Percentiles rank a stretch among this genome's conserved stretches.
Conservation (phyloP, 2,888 invertebrate genomes). For the Drosophila macrospina region DNA sequence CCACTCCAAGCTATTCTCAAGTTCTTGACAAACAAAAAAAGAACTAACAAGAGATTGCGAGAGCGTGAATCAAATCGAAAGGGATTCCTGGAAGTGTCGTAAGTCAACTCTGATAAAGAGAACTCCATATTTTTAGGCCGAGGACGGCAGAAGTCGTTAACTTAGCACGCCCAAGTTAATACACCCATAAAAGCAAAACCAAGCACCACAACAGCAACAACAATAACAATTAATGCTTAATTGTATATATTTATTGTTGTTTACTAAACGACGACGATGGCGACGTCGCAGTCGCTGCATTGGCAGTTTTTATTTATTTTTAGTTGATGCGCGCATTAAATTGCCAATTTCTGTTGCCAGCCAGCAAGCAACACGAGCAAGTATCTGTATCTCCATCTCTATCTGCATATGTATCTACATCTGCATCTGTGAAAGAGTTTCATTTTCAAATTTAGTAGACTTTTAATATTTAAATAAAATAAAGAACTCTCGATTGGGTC, state of each 20-base stretch:
- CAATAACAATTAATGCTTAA: slow-evolving; percentile 65
- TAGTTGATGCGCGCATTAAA: slow-evolving; percentile 74
- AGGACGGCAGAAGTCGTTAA: slow-evolving; percentile 45
- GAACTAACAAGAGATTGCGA: slow-evolving; percentile 2
- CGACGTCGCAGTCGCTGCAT: slow-evolving; percentile 45
- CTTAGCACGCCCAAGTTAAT: slow-evolving; percentile 39
- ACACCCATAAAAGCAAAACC: slow-evolving; percentile 38
- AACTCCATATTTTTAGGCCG: slow-evolving; percentile 11
- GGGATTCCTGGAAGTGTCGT: slow-evolving; percentile 15
- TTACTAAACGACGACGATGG: slow-evolving; percentile 29
- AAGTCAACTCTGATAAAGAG: slow-evolving; percentile 21
- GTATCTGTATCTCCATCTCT: slow-evolving; percentile 11
- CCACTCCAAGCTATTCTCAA: background rate
- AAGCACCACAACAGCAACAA: slow-evolving; percentile 35
- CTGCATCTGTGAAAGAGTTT: slow-evolving; percentile 7
- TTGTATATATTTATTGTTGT: slow-evolving; percentile 54
- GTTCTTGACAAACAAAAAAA: slow-evolving; percentile 14
- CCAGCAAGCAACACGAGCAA: background rate
- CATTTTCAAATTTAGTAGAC: slow-evolving; percentile 20
- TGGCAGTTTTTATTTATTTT: slow-evolving; percentile 68
- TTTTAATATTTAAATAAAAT: slow-evolving; percentile 20
- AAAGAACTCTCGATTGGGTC: slow-evolving; percentile 6
- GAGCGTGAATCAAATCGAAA: slow-evolving; percentile 5
- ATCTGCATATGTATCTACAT: background rate
- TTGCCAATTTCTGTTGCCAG: slow-evolving; percentile 18